Conservation (phyloP, 2,888 invertebrate species). For the Stenchaetothrips biformis region DNA sequence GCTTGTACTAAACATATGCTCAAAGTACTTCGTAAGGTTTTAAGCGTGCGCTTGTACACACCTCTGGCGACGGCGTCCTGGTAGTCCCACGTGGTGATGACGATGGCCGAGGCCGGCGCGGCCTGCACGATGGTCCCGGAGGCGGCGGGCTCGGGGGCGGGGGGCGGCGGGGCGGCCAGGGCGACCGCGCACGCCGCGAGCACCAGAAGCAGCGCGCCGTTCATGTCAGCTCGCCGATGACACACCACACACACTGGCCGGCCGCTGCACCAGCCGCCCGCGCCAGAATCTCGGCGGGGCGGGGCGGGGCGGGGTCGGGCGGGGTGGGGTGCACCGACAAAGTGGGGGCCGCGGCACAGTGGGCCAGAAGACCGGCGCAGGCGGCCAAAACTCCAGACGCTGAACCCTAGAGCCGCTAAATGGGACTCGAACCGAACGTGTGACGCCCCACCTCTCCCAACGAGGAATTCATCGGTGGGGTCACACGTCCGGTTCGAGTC, state of each 20-base stretch:
- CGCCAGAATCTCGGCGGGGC: not conserved
- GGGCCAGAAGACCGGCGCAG: too few relatives aligned
- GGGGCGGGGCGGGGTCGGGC: not conserved
- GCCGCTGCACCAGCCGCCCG: not conserved
- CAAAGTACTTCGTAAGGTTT: too few relatives aligned
- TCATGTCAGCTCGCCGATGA: conserved; percentile 6
- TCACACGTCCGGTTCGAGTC: too few relatives aligned
- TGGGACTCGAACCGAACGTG: too few relatives aligned
- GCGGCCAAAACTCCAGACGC: too few relatives aligned
- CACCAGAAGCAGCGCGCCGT: not conserved
- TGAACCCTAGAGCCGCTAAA: too few relatives aligned
- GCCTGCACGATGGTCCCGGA: not conserved
- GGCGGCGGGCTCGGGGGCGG: not conserved
- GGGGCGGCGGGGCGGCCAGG: not conserved
- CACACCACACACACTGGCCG: not conserved
- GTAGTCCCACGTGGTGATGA: conserved; percentile 21
- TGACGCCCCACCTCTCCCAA: too few relatives aligned
- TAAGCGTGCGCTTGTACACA: too few relatives aligned
- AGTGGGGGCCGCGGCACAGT: too few relatives aligned
- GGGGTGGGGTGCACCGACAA: not conserved
- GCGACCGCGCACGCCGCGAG: not conserved
- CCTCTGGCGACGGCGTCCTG: conserved; percentile 3
- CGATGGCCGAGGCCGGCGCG: not conserved
- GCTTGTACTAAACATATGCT: too few relatives aligned
- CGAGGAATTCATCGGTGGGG: too few relatives aligned